These are phyloP conservation scores for Hetaerina americana DNA, from an alignment of 1,140 invertebrate genomes.

Conservation along the genomic window DNA sequence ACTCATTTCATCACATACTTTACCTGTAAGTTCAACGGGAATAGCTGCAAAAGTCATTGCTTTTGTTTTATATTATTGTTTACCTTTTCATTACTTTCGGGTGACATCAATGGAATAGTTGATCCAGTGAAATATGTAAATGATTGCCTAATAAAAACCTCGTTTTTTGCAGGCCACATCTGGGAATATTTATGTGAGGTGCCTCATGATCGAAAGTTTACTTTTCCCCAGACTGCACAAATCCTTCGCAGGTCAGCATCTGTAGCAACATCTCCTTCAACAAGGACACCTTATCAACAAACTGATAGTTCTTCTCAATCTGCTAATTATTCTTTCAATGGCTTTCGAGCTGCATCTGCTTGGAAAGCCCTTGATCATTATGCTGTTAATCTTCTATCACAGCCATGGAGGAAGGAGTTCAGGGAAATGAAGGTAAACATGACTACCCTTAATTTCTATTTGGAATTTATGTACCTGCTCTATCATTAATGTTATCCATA, in stretches of 20 bases:
- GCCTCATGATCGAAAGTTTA: conserved; percentile 66
- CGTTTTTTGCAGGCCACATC: conserved; percentile 47
- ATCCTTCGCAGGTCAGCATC: conserved; percentile 58
- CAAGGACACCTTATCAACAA: background rate
- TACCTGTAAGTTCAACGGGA: too few species aligned
- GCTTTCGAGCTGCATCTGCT: conserved; percentile 60
- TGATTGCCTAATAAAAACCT: conserved; percentile 1
- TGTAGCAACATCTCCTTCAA: conserved; percentile 13
- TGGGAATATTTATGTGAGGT: conserved; percentile 61
- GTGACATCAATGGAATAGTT: too few species aligned
- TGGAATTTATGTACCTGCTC: too few species aligned
- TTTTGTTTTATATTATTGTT: too few species aligned
- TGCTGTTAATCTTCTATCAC: conserved; percentile 67
- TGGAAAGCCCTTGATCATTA: conserved; percentile 74
- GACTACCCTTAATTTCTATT: too few species aligned
- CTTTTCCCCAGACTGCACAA: conserved; percentile 52
- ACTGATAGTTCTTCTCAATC: background rate
- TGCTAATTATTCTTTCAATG: conserved; percentile 56
- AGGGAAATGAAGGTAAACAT: conserved; percentile 57
- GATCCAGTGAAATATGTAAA: too few species aligned
- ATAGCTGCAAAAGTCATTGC: too few species aligned
- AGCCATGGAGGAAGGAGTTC: conserved; percentile 81
- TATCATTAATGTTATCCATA: too few species aligned
- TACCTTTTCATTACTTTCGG: too few species aligned
- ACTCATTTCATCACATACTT: too few species aligned